Evolutionary conservation across 1,140 invertebrate species (phyloP).

Genomic region (Drosophila rufa): DNA sequence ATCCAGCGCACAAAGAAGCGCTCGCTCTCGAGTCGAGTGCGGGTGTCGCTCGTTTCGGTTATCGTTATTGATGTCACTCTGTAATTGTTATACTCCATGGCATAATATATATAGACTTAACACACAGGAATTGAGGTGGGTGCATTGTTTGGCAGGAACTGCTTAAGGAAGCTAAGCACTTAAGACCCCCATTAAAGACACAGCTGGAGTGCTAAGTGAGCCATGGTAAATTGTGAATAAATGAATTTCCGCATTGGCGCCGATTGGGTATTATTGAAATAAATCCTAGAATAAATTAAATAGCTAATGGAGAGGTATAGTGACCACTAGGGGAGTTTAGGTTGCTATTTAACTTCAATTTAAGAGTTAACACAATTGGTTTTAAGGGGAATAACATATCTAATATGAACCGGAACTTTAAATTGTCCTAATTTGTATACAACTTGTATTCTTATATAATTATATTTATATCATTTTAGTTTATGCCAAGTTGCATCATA

Average conservation of each 20-base stretch:
- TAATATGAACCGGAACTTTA: no score
- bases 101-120: not conserved
- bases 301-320: not conserved
- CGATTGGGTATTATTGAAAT: constrained; percentile 9
- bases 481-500: no score
- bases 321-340: not conserved
- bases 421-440: no score
- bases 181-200: constrained; percentile 31
- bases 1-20: constrained; percentile 46
- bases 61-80: constrained; percentile 41
- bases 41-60: constrained; percentile 32
- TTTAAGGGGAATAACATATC: no score
- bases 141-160: constrained; percentile 53
- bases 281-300: constrained; percentile 6
- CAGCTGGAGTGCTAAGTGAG: constrained; percentile 8
- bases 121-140: constrained; percentile 33
- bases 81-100: constrained; percentile 28
- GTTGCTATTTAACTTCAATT: no score
- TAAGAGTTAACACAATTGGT: no score
- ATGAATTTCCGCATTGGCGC: constrained; percentile 51
- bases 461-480: no score
- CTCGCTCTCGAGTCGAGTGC: constrained; percentile 37
- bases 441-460: no score
- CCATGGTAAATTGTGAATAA: constrained; percentile 1
- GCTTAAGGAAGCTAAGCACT: constrained; percentile 62